Evolutionary conservation across 1,140 invertebrate species (phyloP), one percentile per base, ranked within the genome.

Genomic region (Arctopsyche grandis): DNA sequence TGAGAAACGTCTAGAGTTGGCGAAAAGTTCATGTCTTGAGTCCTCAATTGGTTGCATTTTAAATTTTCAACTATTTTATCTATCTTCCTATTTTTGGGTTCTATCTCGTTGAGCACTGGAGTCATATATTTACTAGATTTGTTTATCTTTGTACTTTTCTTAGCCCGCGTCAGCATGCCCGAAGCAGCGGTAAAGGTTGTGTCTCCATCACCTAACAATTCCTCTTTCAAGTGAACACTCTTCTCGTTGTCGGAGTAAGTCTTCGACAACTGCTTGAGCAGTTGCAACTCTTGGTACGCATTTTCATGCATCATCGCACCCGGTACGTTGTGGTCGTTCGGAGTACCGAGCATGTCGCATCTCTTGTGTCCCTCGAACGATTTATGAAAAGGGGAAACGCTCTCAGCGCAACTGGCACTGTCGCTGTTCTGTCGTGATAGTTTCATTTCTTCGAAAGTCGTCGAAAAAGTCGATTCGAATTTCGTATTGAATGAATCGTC

Each of bases 41-140:
- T 69, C 43, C 75, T 82, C 38, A 71, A 52, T 63, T 80, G 81
- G 29, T 82, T 82, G 44, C 79, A 80, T 70, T 82, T 82, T 43
- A 82, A 56, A 77, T 77, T 82, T 70, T 82, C 81, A 0, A 82
- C 81, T 24, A 82, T 82, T 69, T 80, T 80, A 60, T 82, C 81
- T 26, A 82, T 82, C 58, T 82, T 82, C n/a, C 81, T 82, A 75
- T 80, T 82, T 26, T 77, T 82, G 9, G 81, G 58, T 77, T 82
- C 79, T 1, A 82, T 38, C 69, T 82, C 81, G 69, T 80, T 82
- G 3, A 82, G 77, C 16, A 78, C 77, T 7, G 81, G 81, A 79
- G 76, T 82, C 44, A 82, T 52, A 43, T 82, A 82, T 46, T 77
- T 78, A 38, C 75, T 81, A n/a, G 43, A 52, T 48, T 79, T 79